Base-by-base conservation (phyloP, 2,797 vertebrate genomes). In the Rhodeus uyekii region DNA sequence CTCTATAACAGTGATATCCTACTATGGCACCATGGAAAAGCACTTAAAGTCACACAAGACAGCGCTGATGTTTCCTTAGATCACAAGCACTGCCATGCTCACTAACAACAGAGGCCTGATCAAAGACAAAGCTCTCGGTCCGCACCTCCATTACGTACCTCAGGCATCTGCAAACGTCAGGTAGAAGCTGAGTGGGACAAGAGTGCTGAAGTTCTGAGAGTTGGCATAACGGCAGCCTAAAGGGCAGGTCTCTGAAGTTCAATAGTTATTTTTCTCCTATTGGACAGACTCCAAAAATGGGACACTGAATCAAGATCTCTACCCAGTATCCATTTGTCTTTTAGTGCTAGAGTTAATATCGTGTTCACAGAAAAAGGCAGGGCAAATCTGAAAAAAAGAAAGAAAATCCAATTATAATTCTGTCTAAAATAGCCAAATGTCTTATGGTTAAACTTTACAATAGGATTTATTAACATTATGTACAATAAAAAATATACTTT, bases 21-120 rank as follows among this genome's bases (percentile, higher is more conserved):
- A 61, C 63, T 64, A 65, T 60, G 86, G 81, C 75, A 78, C 84
- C 78, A 85, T 83, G 84, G 80, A 87, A 87, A 87, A 87, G 86
- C 86, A 87, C 86, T 87, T 87, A 80, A 58, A 76, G 77, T 78
- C 76, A 76, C 46, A 55, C 24, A 53, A 81, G 77, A 78, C 67
- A 69, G 44, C 36, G 3, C 74, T 81, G 77, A 58, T 77, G 67
- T 83, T 83, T 83, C 81, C 83, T 71, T 53, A 64, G 68, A 81
- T 85, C 75, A 81, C 61, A 78, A 83, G n/a, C 61, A 29, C 64
- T 42, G 60, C 42, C 46, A 79, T 67, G 19, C n/a, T 34, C 53
- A 7, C 61, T 42, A 75, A 81, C 53, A 75, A 55, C 46, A 50
- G 63, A 72, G 53, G 22, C 7, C 38, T 80, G 86, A 83, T 85